phyloP scores from a whole-genome alignment of 2,113 vertebrate species.

The Anolis carolinensis region DNA sequence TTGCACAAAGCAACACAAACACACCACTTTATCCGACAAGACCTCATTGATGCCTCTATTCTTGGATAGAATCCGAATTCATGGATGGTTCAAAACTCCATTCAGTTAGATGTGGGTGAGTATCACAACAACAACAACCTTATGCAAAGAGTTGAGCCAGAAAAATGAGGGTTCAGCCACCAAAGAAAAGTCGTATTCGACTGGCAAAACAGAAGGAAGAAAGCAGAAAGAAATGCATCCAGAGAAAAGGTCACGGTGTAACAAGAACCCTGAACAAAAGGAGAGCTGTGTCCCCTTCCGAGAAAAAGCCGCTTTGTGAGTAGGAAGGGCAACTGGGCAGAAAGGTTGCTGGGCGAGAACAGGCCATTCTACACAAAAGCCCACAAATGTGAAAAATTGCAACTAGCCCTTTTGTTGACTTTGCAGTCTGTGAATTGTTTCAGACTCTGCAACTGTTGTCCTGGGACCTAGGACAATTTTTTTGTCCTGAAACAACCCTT shows the following conservation, averaged over 20 bases:
- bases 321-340: not conserved
- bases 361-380: not conserved
- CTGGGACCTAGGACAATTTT: no score
- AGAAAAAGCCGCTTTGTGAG: not conserved
- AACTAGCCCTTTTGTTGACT: not conserved
- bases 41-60: no score
- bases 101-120: no score
- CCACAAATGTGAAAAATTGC: not conserved
- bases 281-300: not conserved
- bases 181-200: no score
- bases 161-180: no score
- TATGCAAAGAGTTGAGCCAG: no score
- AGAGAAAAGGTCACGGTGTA: slow-evolving; percentile 16
- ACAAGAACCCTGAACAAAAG: not conserved
- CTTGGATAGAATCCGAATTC: no score
- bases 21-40: no score
- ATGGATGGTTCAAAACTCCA: no score
- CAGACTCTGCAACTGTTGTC: not conserved
- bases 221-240: not conserved
- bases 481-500: no score
- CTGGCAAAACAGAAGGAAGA: not conserved
- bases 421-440: not conserved
- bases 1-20: no score
- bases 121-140: no score
- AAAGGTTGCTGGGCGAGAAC: not conserved